Percentiles rank a stretch among this genome's conserved stretches.
Evolutionary conservation across 2,797 vertebrate species (phyloP).

Genomic region (Peromyscus attwateri): DNA sequence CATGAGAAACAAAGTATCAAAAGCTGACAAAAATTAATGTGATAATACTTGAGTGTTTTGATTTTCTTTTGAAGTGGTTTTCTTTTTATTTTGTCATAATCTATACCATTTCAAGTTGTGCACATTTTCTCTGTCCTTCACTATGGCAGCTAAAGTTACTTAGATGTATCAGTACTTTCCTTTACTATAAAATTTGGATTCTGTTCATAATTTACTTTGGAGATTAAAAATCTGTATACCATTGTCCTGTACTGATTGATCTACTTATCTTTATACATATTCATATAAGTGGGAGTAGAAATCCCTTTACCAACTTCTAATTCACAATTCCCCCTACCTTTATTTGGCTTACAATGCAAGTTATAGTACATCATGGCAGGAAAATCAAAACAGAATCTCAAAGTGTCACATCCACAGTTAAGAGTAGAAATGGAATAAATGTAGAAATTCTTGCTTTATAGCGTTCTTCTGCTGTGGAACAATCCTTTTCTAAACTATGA

Average conservation of each 20-base stretch:
- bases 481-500: too few species aligned
- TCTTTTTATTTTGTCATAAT: background rate
- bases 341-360: background rate
- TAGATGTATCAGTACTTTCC: background rate
- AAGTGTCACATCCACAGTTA: background rate
- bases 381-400: background rate
- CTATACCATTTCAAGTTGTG: background rate
- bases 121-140: background rate
- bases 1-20: background rate
- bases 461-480: background rate
- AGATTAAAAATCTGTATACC: background rate
- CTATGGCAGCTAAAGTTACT: background rate
- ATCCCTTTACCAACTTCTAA: background rate
- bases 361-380: background rate
- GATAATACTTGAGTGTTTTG: background rate
- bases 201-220: background rate
- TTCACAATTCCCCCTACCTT: background rate
- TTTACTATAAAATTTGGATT: constrained; percentile 2
- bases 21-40: background rate
- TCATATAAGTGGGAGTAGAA: background rate
- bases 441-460: background rate
- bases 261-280: background rate
- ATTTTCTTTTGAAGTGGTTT: constrained; percentile 26
- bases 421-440: background rate
- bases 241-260: background rate